phyloP scores from a whole-genome alignment of 2,888 invertebrate species.

The Sminthurinus aureus region DNA sequence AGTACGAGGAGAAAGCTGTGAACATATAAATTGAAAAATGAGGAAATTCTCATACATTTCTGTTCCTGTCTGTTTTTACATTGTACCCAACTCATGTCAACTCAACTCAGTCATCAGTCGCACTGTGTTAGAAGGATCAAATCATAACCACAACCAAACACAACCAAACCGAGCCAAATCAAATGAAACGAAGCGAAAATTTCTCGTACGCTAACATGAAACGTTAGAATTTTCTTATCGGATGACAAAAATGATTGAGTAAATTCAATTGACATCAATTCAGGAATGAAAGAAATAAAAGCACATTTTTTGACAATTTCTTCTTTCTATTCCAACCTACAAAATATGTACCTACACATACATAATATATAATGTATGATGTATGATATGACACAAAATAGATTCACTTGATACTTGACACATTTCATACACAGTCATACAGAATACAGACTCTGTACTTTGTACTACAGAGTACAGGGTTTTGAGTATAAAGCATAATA shows the following conservation, averaged over 20 bases:
- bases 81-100: no score
- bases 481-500: neutral
- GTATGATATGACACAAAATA: neutral
- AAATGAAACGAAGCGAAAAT: no score
- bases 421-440: neutral
- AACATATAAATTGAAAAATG: neutral
- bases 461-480: neutral
- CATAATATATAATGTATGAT: no score
- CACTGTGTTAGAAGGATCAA: neutral
- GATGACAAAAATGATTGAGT: neutral
- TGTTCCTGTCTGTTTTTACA: neutral
- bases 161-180: no score
- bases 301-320: neutral
- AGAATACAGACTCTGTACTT: neutral
- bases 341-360: no score
- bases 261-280: neutral
- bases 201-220: no score
- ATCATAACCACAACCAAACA: neutral
- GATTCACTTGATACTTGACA: neutral
- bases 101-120: neutral
- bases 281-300: neutral
- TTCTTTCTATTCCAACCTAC: no score
- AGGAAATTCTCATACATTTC: neutral
- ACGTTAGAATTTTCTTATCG: neutral
- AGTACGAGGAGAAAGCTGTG: neutral